These are phyloP conservation scores for Callyntrura sp. DNA, from an alignment of 2,888 invertebrate genomes.

Conservation along the genomic window DNA sequence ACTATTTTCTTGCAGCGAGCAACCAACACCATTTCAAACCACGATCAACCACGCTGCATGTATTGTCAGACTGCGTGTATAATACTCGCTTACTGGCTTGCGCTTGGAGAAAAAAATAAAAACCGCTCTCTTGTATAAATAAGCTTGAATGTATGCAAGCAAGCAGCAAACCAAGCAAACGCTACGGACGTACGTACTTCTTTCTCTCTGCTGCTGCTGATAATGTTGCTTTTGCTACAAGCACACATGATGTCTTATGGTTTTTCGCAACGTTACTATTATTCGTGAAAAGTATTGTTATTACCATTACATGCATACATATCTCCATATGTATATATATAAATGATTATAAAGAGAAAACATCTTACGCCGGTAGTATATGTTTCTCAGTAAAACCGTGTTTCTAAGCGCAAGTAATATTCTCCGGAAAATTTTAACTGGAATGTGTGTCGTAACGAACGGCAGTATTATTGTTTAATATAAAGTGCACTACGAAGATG, in stretches of 20 bases:
- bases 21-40: slow-evolving; percentile 46
- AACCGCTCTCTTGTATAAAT: slow-evolving; percentile 50
- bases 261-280: slow-evolving; percentile 23
- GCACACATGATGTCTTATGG: slow-evolving; percentile 36
- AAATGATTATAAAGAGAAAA: neutral
- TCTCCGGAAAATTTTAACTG: slow-evolving; percentile 1
- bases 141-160: slow-evolving; percentile 37
- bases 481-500: neutral
- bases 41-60: slow-evolving; percentile 40
- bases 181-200: neutral
- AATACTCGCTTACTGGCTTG: slow-evolving; percentile 10
- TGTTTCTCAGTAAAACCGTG: neutral
- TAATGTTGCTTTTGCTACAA: slow-evolving; percentile 37
- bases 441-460: neutral
- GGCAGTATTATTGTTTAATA: slow-evolving; percentile 19
- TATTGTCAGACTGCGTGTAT: neutral
- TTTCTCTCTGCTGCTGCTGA: neutral
- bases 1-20: neutral
- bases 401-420: neutral
- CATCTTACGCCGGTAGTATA: neutral
- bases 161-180: slow-evolving; percentile 13
- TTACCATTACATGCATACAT: slow-evolving; percentile 38
- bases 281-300: slow-evolving; percentile 49
- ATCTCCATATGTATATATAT: slow-evolving; percentile 25
- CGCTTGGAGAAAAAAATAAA: slow-evolving; percentile 27